Conservation (phyloP, 2,888 invertebrate species). For the Furcula furcula region DNA sequence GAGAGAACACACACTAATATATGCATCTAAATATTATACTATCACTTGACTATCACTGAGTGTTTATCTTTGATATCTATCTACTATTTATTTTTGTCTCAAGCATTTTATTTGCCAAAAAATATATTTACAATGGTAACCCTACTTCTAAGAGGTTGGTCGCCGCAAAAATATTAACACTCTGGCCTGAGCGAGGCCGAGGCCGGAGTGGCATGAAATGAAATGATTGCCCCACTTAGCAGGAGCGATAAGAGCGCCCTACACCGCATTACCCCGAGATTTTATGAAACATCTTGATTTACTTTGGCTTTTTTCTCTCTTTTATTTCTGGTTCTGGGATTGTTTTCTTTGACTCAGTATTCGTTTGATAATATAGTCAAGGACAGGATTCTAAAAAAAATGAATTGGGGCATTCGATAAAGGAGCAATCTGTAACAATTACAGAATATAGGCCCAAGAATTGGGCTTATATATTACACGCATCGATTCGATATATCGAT, state of each 20-base stretch:
- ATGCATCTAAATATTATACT: too few relatives aligned
- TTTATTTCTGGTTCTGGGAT: too few relatives aligned
- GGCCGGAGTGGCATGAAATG: slow-evolving; percentile 38
- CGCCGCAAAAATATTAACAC: slow-evolving; percentile 43
- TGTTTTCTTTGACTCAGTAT: too few relatives aligned
- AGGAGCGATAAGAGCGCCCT: slow-evolving; percentile 38
- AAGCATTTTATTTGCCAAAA: too few relatives aligned
- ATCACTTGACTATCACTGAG: background rate
- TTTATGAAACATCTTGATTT: slow-evolving; percentile 10
- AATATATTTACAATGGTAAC: slow-evolving; percentile 15
- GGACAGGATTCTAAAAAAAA: too few relatives aligned
- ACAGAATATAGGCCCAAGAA: too few relatives aligned
- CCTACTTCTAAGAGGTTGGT: slow-evolving; percentile 15
- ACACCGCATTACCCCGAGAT: slow-evolving; percentile 16
- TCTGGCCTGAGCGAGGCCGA: slow-evolving; percentile 25
- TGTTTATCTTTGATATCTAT: background rate
- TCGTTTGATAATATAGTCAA: too few relatives aligned
- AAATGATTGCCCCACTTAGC: slow-evolving; percentile 48
- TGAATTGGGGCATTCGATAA: too few relatives aligned
- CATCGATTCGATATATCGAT: too few relatives aligned
- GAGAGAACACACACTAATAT: too few relatives aligned
- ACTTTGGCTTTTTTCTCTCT: background rate
- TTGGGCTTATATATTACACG: too few relatives aligned
- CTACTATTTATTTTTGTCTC: slow-evolving; percentile 2
- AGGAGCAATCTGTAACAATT: too few relatives aligned